phyloP scores from a whole-genome alignment of 1,140 invertebrate species.

The Trachymyrmex septentrionalis region DNA sequence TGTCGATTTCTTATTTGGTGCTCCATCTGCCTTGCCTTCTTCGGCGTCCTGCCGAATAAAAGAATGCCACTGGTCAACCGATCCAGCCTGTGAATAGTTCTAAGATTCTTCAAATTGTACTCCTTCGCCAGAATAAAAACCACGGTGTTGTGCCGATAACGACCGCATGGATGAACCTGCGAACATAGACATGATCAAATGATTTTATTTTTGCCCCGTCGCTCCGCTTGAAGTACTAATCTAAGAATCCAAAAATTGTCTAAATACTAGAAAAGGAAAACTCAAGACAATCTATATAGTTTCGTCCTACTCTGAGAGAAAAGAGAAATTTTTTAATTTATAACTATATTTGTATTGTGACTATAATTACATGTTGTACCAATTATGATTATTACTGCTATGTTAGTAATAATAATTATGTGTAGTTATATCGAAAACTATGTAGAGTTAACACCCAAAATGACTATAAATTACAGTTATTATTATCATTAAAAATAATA shows the following conservation, averaged over 20 bases:
- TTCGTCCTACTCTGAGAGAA: neutral
- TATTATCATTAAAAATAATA: no score
- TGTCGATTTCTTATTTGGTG: constrained; percentile 96
- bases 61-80: constrained; percentile 97
- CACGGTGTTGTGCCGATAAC: constrained; percentile 98
- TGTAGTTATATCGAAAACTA: no score
- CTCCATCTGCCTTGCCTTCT: constrained; percentile 96
- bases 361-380: no score
- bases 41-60: constrained; percentile 96
- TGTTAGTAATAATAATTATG: no score
- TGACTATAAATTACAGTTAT: no score
- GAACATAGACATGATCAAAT: constrained; percentile 67
- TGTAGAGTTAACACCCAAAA: no score
- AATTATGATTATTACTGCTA: no score
- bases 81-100: constrained; percentile 97
- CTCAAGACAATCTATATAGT: neutral
- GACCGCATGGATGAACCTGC: constrained; percentile 98
- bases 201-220: neutral
- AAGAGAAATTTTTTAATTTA: no score
- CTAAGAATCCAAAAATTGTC: neutral
- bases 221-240: neutral
- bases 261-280: neutral
- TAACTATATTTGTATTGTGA: no score
- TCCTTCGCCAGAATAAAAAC: constrained; percentile 99
- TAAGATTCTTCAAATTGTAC: constrained; percentile 96